Conservation (phyloP, 2,797 vertebrate genomes). For the Gadopsis bispinosus region DNA sequence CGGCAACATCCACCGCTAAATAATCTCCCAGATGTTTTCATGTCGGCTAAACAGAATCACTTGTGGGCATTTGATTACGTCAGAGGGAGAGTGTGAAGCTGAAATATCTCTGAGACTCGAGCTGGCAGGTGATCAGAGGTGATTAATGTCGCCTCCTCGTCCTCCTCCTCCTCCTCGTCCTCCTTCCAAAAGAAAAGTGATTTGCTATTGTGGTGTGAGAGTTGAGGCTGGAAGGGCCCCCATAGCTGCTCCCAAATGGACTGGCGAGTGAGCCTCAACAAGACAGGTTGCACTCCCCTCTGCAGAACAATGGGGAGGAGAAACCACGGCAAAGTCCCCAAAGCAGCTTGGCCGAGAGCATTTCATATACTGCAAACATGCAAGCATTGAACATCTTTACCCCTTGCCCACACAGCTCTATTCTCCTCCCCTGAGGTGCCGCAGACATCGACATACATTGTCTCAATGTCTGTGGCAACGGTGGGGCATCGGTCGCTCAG, state of each 20-base stretch:
- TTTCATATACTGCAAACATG: constrained; percentile 71
- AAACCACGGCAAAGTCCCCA: constrained; percentile 48
- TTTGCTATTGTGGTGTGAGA: constrained; percentile 70
- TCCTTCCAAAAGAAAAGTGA: constrained; percentile 51
- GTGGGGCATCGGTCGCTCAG: constrained; percentile 63
- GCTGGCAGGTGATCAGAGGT: constrained; percentile 66
- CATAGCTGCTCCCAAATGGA: constrained; percentile 38
- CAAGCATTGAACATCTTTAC: constrained; percentile 54
- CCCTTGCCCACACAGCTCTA: constrained; percentile 35
- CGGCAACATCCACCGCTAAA: constrained; percentile 48
- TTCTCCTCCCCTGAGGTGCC: constrained; percentile 41
- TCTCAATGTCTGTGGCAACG: constrained; percentile 50
- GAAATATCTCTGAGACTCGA: constrained; percentile 34
- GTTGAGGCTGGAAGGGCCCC: constrained; percentile 53
- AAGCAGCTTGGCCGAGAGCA: constrained; percentile 55
- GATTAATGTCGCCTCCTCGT: constrained; percentile 71
- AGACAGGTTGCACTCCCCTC: constrained; percentile 66
- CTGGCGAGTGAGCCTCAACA: constrained; percentile 57
- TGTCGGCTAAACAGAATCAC: constrained; percentile 10
- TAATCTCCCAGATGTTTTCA: constrained; percentile 45
- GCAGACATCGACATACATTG: constrained; percentile 45
- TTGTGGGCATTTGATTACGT: constrained; percentile 14
- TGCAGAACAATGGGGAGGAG: constrained; percentile 71
- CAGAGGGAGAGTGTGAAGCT: constrained; percentile 13
- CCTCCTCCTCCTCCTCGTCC: constrained; percentile 18